Evolutionary conservation across 2,888 invertebrate genomes (phyloP).

Genomic region (Xestia ashworthii): DNA sequence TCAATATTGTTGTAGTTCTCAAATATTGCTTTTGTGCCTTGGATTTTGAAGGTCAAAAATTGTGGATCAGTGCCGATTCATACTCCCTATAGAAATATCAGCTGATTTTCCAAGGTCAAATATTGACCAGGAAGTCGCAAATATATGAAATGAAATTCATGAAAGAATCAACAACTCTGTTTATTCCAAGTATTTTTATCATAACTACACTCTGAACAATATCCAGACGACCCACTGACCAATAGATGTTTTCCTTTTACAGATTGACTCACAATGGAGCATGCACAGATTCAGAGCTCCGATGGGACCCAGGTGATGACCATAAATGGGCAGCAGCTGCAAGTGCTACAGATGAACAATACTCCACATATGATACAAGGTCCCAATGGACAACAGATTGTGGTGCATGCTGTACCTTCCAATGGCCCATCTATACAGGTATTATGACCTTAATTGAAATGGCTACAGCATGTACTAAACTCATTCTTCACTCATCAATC

Average conservation of each 20-base stretch:
- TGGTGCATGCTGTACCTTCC: slow-evolving; percentile 93
- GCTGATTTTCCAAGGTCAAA: neutral
- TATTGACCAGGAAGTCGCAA: neutral
- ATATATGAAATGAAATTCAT: neutral
- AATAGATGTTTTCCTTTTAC: neutral
- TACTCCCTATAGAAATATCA: neutral
- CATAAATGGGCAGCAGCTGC: slow-evolving; percentile 91
- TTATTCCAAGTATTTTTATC: neutral
- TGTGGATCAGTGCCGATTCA: neutral
- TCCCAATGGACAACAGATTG: slow-evolving; percentile 93
- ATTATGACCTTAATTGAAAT: neutral
- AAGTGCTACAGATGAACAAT: slow-evolving; percentile 90
- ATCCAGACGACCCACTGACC: too few species aligned
- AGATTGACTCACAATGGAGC: slow-evolving; percentile 89
- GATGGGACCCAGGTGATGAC: slow-evolving; percentile 93
- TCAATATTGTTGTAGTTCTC: neutral
- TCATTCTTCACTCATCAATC: slow-evolving; percentile 15
- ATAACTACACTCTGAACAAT: too few species aligned
- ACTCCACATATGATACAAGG: slow-evolving; percentile 92
- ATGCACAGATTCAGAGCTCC: slow-evolving; percentile 88
- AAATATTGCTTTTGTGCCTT: neutral
- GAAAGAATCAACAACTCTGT: neutral
- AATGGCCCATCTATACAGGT: slow-evolving; percentile 91
- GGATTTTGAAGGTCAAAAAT: neutral
- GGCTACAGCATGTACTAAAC: neutral